Evolutionary conservation across 2,888 invertebrate species (phyloP), one percentile per base, ranked within the genome.

Genomic region (Pollenia griseotomentosa): DNA sequence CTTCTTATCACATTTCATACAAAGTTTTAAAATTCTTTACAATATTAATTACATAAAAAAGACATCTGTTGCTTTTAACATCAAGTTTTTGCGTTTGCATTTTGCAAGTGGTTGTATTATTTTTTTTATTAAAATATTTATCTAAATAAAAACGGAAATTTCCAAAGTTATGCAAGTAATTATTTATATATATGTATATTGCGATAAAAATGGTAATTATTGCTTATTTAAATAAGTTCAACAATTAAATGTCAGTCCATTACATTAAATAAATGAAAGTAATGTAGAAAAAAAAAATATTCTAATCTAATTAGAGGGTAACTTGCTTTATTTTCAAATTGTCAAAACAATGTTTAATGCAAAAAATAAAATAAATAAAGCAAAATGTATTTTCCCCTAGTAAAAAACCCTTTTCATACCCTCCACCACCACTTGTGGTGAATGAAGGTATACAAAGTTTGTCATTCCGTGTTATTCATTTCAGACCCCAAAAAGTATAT

Each of bases 201-300:
- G 61, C 33, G 33, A 65, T 55, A 59, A 79, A 70, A 61, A 61
- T 70, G 11, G 10, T 51, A 79, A 51, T 79, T 57, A 33, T n/a
- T 65, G 14, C 23, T 77, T 46, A 14, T 55, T 46, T 77, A 44
- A 77, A 66, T 75, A 75, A 63, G 61, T 51, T 75, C 40, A 75
- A 33, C 14, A 42, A 42, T 44, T 16, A 61, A 48, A 40, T 48
- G 16, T 55, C 16, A 19, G 44, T 71, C 55, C 10, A 57, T 55
- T 44, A 44, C 42, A 44, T 42, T 44, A 42, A 57, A 12, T 57
- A 19, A 42, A 57, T 71, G 57, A 14, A 57, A 57, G 23, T 44
- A 11, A 53, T 53, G 16, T n/a, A 53, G 10, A 19, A n/a, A 55
- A 55, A 12, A 57, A 19, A 19, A 57, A 6, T 11, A 11, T 19